A percentile compares a stretch with the other conserved stretches of the same genome.
Conservation (phyloP, 2,113 vertebrate genomes). For the Apteryx owenii region DNA sequence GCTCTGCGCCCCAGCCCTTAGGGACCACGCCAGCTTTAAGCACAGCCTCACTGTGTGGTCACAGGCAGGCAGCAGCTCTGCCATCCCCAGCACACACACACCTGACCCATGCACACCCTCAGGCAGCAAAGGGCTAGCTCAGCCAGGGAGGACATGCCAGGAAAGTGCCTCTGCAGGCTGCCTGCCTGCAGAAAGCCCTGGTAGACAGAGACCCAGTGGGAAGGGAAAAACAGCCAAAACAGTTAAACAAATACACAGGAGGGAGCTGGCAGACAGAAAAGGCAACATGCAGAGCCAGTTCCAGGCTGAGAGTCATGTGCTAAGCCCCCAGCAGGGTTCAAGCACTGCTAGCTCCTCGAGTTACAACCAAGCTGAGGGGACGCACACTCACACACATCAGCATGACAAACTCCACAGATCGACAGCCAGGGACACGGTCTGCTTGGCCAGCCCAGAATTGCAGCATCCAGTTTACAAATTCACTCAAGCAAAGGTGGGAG, state of each 20-base stretch:
- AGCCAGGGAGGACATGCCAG: background rate
- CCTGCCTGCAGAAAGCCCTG: background rate
- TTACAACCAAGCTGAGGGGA: background rate
- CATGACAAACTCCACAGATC: background rate
- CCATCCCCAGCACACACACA: background rate
- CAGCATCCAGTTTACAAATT: background rate
- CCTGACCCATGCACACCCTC: fast-evolving
- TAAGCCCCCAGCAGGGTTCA: conserved; percentile 22
- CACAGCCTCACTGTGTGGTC: background rate
- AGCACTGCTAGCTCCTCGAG: background rate
- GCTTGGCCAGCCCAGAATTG: background rate
- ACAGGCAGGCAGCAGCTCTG: background rate
- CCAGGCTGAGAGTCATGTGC: conserved; percentile 45
- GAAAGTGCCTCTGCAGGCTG: background rate
- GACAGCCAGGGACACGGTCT: background rate
- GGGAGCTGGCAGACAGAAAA: conserved; percentile 43
- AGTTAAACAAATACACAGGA: conserved; percentile 53
- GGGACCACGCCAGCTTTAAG: background rate
- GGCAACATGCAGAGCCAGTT: background rate
- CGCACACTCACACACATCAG: background rate
- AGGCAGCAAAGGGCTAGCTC: background rate
- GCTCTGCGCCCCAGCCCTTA: background rate
- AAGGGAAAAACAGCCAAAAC: conserved; percentile 31
- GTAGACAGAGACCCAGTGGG: conserved; percentile 10
- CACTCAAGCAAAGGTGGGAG: background rate